Evolutionary conservation across 1,140 invertebrate genomes (phyloP), one percentile per base, ranked within the genome.

Genomic region (Whitmania pigra): DNA sequence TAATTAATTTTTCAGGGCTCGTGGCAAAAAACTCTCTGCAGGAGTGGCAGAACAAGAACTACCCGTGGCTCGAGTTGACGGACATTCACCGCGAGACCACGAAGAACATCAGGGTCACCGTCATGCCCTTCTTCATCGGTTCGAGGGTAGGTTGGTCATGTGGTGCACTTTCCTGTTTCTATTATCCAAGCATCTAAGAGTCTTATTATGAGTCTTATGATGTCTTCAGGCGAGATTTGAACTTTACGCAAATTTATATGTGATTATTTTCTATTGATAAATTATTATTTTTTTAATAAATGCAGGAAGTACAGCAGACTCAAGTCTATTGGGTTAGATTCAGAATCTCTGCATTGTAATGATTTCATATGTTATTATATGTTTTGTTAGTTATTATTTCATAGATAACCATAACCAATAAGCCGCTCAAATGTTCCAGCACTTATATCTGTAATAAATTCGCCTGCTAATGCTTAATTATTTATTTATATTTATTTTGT

Each of bases 51-150:
- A 92, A 96, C 77, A 94, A 94, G 79, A 97, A 97, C 84, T 92
- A 97, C 83, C 92, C 93, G 0, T 97, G 93, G 93, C 80, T 97
- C 54, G 92, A 97, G 79, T 83, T 97, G 67, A 94, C 92, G 49
- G 93, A 97, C 84, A 94, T 98, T n/a, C 93, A 97, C 80, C 91
- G 93, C 79, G 93, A 97, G 85, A 97, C 93, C 0, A 97, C 94
- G 0, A 93, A 97, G 82, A 90, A 91, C 81, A 89, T 97, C 75
- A 84, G 94, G 25, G 89, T 98, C 9, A 98, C 94, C 15, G 94
- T 97, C 4, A 97, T 96, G 81, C 94, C 94, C 5, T 97, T 97
- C 83, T 97, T 95, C 79, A 94, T 95, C 90, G 92, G 92, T 36
- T 93, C 90, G 77, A 86, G 92, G 75, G 80, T 82, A 71, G 74